Evolutionary conservation across 1,140 invertebrate species (phyloP).

Genomic region (Thrips palmi): DNA sequence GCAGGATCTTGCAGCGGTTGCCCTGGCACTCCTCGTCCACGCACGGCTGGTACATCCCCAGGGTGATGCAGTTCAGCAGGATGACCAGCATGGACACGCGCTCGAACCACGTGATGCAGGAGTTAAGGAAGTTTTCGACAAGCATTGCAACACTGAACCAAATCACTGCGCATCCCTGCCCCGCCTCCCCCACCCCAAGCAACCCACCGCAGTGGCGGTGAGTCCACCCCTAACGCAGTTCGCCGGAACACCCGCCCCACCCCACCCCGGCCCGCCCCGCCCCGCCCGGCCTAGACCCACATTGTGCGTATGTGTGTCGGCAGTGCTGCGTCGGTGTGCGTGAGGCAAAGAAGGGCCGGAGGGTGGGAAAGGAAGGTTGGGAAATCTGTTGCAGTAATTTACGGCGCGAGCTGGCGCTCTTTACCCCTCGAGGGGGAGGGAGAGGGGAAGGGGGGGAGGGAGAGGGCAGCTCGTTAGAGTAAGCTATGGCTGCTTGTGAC

Average conservation of each 20-base stretch:
- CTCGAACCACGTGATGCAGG: slow-evolving; percentile 84
- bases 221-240: too few relatives aligned
- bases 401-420: too few relatives aligned
- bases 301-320: slow-evolving; percentile 1
- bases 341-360: not conserved
- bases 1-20: slow-evolving; percentile 82
- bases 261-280: too few relatives aligned
- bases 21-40: slow-evolving; percentile 84
- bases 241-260: too few relatives aligned
- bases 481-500: too few relatives aligned
- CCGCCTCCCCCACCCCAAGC: too few relatives aligned
- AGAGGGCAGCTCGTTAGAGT: not conserved
- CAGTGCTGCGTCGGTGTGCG: not conserved
- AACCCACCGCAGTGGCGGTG: too few relatives aligned
- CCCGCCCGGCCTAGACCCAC: too few relatives aligned
- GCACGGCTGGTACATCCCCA: slow-evolving; percentile 99
- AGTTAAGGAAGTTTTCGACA: slow-evolving; percentile 76
- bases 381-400: too few relatives aligned
- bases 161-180: too few relatives aligned
- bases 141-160: too few relatives aligned
- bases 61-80: slow-evolving; percentile 91
- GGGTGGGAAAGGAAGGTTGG: slow-evolving; percentile 1
- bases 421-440: too few relatives aligned
- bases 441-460: not conserved
- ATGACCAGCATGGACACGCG: slow-evolving; percentile 96